phyloP scores from a whole-genome alignment of 2,888 invertebrate species.

The Xanthorhoe designata region DNA sequence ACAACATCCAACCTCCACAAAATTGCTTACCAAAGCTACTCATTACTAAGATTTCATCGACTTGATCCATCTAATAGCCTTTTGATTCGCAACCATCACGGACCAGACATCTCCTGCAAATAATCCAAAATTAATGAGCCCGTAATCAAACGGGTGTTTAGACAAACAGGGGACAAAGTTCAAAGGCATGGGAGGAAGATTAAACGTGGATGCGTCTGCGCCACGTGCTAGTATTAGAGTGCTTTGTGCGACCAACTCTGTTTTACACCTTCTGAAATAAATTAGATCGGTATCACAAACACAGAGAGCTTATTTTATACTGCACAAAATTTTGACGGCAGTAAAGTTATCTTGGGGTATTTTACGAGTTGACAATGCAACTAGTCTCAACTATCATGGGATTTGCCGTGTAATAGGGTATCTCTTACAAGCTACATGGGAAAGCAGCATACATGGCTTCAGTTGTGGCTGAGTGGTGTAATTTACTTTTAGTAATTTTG shows the following conservation, averaged over 20 bases:
- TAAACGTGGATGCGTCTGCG: constrained; percentile 79
- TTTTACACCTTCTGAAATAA: constrained; percentile 11
- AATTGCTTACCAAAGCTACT: neutral
- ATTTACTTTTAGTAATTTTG: constrained; percentile 61
- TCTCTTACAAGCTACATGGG: constrained; percentile 67
- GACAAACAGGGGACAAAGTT: constrained; percentile 78
- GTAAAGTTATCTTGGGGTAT: constrained; percentile 49
- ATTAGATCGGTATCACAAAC: constrained; percentile 15
- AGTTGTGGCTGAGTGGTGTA: constrained; percentile 46
- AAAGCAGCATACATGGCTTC: constrained; percentile 66
- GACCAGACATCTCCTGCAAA: constrained; percentile 61
- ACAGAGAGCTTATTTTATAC: constrained; percentile 46
- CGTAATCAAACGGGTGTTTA: constrained; percentile 81
- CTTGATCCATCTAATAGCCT: constrained; percentile 41
- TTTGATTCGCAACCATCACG: constrained; percentile 42
- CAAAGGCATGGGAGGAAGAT: constrained; percentile 78
- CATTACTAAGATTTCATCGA: constrained; percentile 1
- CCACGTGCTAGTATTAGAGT: constrained; percentile 76
- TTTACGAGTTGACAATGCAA: constrained; percentile 75
- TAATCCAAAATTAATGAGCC: constrained; percentile 82
- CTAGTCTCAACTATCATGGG: constrained; percentile 80
- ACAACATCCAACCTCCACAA: neutral
- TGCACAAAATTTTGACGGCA: constrained; percentile 3
- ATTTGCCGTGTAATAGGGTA: constrained; percentile 77
- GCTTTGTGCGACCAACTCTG: constrained; percentile 55